phyloP scores from a whole-genome alignment of 2,797 vertebrate genomes.

The Hozukius guyotensis region DNA sequence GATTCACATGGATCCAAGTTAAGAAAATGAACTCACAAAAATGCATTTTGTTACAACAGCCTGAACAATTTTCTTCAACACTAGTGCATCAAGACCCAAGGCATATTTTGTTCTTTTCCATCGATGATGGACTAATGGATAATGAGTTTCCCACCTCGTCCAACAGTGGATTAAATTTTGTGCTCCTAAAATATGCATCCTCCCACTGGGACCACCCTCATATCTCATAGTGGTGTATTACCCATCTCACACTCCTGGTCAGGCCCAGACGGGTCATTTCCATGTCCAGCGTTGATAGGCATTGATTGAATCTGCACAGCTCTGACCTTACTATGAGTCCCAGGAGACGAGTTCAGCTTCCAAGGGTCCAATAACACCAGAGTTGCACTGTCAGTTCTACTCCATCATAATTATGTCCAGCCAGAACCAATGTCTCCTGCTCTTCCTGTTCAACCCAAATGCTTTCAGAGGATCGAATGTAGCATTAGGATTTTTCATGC shows the following conservation, averaged over 20 bases:
- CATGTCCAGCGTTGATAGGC: constrained; percentile 57
- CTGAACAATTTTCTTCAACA: neutral
- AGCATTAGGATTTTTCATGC: constrained; percentile 18
- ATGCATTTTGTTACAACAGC: neutral
- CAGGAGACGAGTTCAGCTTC: constrained; percentile 51
- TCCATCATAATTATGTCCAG: constrained; percentile 55
- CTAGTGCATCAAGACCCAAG: neutral
- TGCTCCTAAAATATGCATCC: constrained; percentile 1
- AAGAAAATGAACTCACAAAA: constrained; percentile 2
- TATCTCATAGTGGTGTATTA: neutral
- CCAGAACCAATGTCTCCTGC: constrained; percentile 35
- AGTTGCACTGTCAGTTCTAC: constrained; percentile 35
- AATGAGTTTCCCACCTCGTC: neutral
- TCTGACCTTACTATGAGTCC: constrained; percentile 48
- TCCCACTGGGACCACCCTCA: constrained; percentile 12
- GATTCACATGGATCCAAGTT: neutral
- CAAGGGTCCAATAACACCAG: constrained; percentile 49
- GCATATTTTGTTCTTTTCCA: neutral
- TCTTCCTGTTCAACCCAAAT: constrained; percentile 56
- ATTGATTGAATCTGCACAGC: constrained; percentile 66
- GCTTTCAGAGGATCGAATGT: constrained; percentile 13
- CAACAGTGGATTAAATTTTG: constrained; percentile 1
- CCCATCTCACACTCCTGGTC: constrained; percentile 26
- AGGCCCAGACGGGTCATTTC: constrained; percentile 56
- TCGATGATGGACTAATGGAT: neutral